Percentiles rank a stretch among this genome's conserved stretches.
These are phyloP conservation scores for Tenualosa thibaudeaui DNA, from an alignment of 2,797 vertebrate species.

Conservation along the genomic window DNA sequence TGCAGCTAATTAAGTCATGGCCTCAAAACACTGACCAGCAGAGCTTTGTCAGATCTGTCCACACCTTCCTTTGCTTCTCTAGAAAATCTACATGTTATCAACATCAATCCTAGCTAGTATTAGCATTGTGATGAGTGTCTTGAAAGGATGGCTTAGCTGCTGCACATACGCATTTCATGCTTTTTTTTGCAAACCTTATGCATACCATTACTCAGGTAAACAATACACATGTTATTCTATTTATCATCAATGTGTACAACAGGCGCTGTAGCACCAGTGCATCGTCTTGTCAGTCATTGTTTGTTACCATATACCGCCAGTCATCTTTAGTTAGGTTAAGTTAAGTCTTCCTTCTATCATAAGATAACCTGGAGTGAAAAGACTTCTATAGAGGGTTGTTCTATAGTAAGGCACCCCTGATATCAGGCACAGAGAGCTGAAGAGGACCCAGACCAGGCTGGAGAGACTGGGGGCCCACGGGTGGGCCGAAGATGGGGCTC, in stretches of 20 bases:
- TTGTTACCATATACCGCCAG: conserved; percentile 34
- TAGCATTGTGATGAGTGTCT: neutral
- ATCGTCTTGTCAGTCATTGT: conserved; percentile 31
- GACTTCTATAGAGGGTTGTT: conserved; percentile 78
- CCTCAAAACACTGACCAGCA: conserved; percentile 23
- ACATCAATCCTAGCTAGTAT: neutral
- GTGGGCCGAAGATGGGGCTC: neutral
- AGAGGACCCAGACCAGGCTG: conserved; percentile 27
- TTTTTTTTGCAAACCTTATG: conserved; percentile 25
- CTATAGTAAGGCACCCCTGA: conserved; percentile 81
- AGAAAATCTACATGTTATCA: neutral
- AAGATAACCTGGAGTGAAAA: conserved; percentile 74
- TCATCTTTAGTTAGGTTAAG: conserved; percentile 32
- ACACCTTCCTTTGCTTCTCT: neutral
- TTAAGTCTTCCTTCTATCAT: neutral
- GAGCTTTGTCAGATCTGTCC: neutral
- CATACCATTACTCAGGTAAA: conserved; percentile 26
- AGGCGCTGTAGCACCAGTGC: conserved; percentile 46
- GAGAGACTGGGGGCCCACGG: neutral
- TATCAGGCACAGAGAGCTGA: conserved; percentile 60
- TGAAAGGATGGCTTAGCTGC: conserved; percentile 27
- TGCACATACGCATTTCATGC: conserved; percentile 4
- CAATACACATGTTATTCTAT: conserved; percentile 23
- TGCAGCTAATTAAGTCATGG: conserved; percentile 17
- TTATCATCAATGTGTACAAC: conserved; percentile 42